Evolutionary conservation across 2,888 invertebrate genomes (phyloP).

Genomic region (Lycia hirtaria): DNA sequence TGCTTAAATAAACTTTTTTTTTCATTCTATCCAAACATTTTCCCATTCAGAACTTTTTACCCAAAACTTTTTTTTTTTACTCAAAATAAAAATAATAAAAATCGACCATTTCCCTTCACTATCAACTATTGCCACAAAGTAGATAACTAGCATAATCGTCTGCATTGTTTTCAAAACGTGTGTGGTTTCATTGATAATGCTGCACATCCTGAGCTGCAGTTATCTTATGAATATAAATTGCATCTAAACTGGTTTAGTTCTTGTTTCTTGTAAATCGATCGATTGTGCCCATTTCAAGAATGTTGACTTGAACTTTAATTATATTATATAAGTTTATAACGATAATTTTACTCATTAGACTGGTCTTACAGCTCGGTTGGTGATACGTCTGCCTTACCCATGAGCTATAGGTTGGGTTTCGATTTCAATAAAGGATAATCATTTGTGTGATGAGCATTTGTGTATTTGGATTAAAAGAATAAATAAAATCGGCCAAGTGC

Average conservation of each 20-base stretch:
- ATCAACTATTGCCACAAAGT: background rate
- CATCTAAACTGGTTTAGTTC: constrained; percentile 21
- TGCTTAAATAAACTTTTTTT: no score
- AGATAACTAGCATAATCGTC: constrained; percentile 8
- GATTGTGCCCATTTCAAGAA: constrained; percentile 2
- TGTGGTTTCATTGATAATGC: constrained; percentile 27
- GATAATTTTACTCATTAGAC: no score
- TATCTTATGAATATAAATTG: constrained; percentile 26
- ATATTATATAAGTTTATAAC: no score
- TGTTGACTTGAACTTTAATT: background rate
- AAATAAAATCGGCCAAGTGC: no score
- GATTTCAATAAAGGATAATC: no score
- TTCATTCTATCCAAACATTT: background rate
- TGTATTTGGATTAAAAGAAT: no score
- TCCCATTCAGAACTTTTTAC: background rate
- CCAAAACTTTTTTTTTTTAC: background rate
- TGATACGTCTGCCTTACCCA: no score
- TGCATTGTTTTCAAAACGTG: constrained; percentile 21
- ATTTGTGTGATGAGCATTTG: no score
- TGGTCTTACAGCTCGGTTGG: no score
- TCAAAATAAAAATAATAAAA: no score
- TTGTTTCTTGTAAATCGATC: constrained; percentile 19
- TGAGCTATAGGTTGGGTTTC: no score
- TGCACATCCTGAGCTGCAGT: constrained; percentile 14
- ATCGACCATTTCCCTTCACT: constrained; percentile 17